phyloP scores from a whole-genome alignment of 2,113 vertebrate species.

The Mohoua ochrocephala region DNA sequence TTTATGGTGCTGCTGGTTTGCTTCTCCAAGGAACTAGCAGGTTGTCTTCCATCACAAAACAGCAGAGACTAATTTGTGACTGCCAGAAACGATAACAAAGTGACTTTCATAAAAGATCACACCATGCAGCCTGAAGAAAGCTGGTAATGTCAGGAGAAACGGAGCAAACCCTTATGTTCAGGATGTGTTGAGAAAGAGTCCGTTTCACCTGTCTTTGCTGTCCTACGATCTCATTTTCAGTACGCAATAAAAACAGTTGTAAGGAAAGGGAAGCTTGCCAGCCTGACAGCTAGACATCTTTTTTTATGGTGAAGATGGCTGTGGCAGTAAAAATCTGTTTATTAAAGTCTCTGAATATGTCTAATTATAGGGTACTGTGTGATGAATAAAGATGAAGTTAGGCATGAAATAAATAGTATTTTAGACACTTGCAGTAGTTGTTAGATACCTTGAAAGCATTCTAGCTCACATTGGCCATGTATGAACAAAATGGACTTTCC shows the following conservation, averaged over 20 bases:
- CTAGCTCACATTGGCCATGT: not conserved
- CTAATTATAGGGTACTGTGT: not conserved
- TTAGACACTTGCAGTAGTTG: not conserved
- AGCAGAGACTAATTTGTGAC: not conserved
- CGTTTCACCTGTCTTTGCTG: not conserved
- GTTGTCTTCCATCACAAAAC: not conserved
- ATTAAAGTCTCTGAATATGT: not conserved
- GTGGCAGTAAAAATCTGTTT: slow-evolving; percentile 28
- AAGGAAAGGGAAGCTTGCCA: not conserved
- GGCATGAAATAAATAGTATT: not conserved
- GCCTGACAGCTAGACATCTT: not conserved
- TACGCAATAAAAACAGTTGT: not conserved
- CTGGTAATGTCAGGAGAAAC: not conserved
- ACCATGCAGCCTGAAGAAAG: not conserved
- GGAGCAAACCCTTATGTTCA: not conserved
- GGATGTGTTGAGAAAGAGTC: not conserved
- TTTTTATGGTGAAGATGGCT: not conserved
- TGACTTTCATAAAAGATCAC: not conserved
- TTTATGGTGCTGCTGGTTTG: not conserved
- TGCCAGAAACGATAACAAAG: not conserved
- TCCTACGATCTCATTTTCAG: not conserved
- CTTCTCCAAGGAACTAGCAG: not conserved
- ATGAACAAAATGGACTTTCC: not conserved
- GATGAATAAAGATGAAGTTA: not conserved
- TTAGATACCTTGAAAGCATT: not conserved